Conservation (phyloP, 2,113 vertebrate species). For the Hiodon tergisus region DNA sequence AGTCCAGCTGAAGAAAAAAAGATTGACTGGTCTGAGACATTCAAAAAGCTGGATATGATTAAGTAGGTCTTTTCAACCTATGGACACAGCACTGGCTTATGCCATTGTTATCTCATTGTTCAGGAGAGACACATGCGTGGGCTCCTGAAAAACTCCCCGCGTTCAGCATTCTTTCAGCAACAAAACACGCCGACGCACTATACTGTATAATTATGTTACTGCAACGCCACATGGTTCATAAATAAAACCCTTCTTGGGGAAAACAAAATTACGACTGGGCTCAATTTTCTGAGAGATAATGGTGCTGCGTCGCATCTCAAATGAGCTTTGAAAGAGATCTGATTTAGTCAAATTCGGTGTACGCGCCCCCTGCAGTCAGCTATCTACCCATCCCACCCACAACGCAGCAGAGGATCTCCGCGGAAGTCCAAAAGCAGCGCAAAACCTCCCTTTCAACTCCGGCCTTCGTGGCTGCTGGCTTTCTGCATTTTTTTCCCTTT, state of each 20-base stretch:
- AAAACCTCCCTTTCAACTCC: conserved; percentile 1
- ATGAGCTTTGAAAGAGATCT: neutral
- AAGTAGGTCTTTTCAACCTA: neutral
- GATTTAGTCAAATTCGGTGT: neutral
- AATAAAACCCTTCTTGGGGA: conserved; percentile 17
- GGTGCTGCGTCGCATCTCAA: conserved; percentile 11
- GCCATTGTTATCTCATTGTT: neutral
- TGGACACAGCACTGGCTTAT: neutral
- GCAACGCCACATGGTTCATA: neutral
- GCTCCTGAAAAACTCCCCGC: neutral
- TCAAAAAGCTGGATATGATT: neutral
- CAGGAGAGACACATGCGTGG: neutral
- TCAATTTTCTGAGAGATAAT: conserved; percentile 23
- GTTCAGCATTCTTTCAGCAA: conserved; percentile 11
- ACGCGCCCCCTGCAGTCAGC: neutral
- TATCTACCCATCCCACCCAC: too few species aligned
- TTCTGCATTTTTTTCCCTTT: neutral
- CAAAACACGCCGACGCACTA: conserved; percentile 4
- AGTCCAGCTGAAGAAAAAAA: neutral
- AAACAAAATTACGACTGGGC: conserved; percentile 22
- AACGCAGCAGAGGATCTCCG: neutral
- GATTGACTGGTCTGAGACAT: too few species aligned
- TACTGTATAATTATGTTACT: conserved; percentile 21
- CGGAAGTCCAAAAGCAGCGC: neutral
- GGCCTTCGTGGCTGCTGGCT: neutral